Evolutionary conservation across 2,113 vertebrate genomes (phyloP).

Genomic region (Haemorhous mexicanus): DNA sequence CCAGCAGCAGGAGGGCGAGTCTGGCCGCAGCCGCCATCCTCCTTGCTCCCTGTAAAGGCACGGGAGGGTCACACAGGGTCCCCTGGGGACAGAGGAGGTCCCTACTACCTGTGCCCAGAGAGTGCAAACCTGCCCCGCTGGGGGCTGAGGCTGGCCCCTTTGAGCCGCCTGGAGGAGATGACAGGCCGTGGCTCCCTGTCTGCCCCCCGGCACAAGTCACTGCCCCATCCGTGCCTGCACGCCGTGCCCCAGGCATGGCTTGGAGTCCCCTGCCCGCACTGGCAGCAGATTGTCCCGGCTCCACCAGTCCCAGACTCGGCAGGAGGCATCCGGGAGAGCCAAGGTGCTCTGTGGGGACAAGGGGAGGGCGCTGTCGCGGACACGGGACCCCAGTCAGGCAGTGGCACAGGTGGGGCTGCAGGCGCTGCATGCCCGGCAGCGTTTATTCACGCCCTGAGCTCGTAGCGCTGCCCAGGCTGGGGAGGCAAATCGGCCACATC

Average conservation of each 20-base stretch:
- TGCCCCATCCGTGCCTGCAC: fast-evolving
- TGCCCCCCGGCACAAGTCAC: background rate
- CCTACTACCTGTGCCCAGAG: background rate
- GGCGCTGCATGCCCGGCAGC: background rate
- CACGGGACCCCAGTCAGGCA: background rate
- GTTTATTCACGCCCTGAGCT: background rate
- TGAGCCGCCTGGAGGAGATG: background rate
- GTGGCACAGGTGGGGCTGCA: background rate
- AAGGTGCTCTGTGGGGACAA: background rate
- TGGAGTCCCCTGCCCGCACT: background rate
- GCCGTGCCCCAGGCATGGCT: fast-evolving
- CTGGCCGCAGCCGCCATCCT: background rate
- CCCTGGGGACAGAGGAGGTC: background rate
- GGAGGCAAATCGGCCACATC: background rate
- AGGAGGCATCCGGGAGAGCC: background rate
- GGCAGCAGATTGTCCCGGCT: background rate
- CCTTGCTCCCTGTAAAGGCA: background rate
- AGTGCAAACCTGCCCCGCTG: background rate
- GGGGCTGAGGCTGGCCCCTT: background rate
- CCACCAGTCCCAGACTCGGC: background rate
- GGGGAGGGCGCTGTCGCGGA: fast-evolving
- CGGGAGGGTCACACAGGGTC: background rate
- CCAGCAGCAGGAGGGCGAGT: background rate
- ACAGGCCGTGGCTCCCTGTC: background rate
- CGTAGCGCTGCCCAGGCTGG: fast-evolving